Conservation (phyloP, 2,113 vertebrate genomes). For the Tinamus guttatus region DNA sequence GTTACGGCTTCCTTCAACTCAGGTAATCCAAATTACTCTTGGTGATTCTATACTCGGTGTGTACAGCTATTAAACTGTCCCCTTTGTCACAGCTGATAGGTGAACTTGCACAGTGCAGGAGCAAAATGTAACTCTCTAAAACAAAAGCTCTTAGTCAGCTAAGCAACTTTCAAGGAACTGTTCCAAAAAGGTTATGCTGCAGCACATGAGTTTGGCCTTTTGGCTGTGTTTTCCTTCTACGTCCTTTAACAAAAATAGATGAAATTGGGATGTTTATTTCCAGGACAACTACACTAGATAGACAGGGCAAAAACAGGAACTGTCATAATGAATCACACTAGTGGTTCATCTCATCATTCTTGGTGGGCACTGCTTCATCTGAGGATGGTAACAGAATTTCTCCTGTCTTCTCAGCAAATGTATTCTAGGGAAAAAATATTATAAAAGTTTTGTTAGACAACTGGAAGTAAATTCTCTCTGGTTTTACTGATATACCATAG, state of each 20-base stretch:
- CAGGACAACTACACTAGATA: not conserved
- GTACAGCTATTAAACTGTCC: rapidly evolving
- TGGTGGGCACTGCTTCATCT: not conserved
- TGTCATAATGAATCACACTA: not conserved
- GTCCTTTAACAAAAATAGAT: not conserved
- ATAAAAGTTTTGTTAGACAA: not conserved
- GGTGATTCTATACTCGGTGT: not conserved
- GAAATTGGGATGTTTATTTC: not conserved
- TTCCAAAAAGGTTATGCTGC: not conserved
- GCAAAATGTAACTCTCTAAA: not conserved
- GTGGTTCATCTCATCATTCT: not conserved
- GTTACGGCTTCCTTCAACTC: not conserved
- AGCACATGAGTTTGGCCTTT: rapidly evolving
- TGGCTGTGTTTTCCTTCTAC: not conserved
- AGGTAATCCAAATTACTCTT: not conserved
- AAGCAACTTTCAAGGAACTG: not conserved
- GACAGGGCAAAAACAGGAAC: not conserved
- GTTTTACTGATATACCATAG: not conserved
- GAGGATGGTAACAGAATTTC: not conserved
- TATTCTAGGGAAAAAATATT: not conserved
- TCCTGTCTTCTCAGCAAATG: not conserved
- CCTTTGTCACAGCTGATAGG: not conserved
- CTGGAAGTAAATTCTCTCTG: conserved; percentile 11
- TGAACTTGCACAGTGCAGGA: not conserved
- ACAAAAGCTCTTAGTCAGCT: not conserved